Conservation (phyloP, 64 coral and sea anemone species). For the Montipora foliosa region DNA sequence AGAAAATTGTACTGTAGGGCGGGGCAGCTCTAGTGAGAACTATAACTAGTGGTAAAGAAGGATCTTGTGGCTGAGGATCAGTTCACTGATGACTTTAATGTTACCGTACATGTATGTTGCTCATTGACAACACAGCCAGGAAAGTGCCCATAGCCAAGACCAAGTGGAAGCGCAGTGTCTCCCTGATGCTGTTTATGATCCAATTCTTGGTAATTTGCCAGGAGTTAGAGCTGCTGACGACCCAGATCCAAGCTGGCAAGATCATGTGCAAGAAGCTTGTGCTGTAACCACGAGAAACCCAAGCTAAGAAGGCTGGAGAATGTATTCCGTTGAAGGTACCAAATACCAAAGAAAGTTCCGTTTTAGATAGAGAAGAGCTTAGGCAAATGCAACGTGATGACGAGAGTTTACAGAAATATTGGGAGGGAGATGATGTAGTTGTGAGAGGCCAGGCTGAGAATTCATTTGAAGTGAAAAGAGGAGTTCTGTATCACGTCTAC, state of each 20-base stretch:
- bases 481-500: background rate
- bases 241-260: slow-evolving; percentile 30
- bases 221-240: slow-evolving; percentile 25
- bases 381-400: slow-evolving; percentile 8
- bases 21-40: too few relatives aligned
- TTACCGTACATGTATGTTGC: too few relatives aligned
- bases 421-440: background rate
- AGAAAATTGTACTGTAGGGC: too few relatives aligned
- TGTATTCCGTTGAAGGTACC: too few relatives aligned
- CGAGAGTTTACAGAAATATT: slow-evolving; percentile 11
- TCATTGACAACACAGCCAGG: background rate
- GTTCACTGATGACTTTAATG: too few relatives aligned
- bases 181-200: slow-evolving; percentile 46
- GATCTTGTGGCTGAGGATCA: too few relatives aligned
- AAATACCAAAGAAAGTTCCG: background rate
- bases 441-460: background rate
- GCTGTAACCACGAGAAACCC: too few relatives aligned
- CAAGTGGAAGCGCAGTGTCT: slow-evolving; percentile 71
- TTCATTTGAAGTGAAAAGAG: background rate
- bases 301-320: too few relatives aligned
- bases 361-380: background rate
- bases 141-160: slow-evolving; percentile 16
- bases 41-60: background rate
- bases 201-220: background rate
- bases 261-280: slow-evolving; percentile 21